A percentile compares a stretch with the other conserved stretches of the same genome.
Conservation (phyloP, 1,140 invertebrate genomes). For the Lepidurus apus region DNA sequence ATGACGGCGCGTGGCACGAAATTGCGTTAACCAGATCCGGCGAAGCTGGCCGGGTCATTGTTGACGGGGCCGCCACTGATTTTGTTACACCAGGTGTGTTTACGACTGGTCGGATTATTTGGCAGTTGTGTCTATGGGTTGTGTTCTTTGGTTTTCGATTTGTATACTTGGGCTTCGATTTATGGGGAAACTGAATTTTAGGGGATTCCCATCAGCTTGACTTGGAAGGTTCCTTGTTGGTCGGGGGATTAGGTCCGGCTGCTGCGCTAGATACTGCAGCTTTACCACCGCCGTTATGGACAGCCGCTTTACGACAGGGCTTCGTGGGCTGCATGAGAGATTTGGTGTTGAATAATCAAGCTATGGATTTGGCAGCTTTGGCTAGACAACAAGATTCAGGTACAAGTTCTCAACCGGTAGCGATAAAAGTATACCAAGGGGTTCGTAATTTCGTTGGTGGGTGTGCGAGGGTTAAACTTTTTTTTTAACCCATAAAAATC, state of each 20-base stretch:
- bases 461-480: too few species aligned
- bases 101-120: conserved; percentile 11
- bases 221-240: conserved; percentile 78
- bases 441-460: too few species aligned
- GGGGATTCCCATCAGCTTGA: conserved; percentile 81
- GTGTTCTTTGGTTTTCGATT: conserved; percentile 27
- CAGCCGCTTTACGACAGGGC: conserved; percentile 77
- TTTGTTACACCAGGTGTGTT: conserved; percentile 74
- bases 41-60: conserved; percentile 75
- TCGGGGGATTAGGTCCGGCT: conserved; percentile 70
- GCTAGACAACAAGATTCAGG: conserved; percentile 84
- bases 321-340: conserved; percentile 94
- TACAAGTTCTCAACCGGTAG: conserved; percentile 44
- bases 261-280: conserved; percentile 38
- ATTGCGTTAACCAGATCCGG: conserved; percentile 71
- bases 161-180: neutral
- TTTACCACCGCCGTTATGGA: conserved; percentile 83
- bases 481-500: too few species aligned
- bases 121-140: neutral
- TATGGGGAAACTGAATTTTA: conserved; percentile 44
- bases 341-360: conserved; percentile 83
- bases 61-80: conserved; percentile 81
- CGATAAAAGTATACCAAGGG: neutral
- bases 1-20: conserved; percentile 88
- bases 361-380: conserved; percentile 81